Evolutionary conservation across 2,797 vertebrate species (phyloP), one percentile per base, ranked within the genome.

Genomic region (Furcifer pardalis): DNA sequence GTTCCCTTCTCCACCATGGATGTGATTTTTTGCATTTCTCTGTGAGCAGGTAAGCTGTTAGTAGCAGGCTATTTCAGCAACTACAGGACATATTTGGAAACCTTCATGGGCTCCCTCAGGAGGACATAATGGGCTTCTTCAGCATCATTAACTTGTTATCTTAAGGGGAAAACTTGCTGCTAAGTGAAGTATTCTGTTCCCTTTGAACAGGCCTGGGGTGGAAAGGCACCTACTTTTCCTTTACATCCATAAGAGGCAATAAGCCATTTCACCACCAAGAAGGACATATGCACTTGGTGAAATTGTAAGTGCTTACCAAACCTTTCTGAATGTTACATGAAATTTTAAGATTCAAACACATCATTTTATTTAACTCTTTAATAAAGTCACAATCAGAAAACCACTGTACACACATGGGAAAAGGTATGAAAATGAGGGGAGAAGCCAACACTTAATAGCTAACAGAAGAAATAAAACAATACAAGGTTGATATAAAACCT

Each of bases 91-190:
- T 1, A 19, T 30, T 44, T 56, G 59, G 62, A 27, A 71, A 68
- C 80, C 32, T 84, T 79, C 25, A 37, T 13, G 10, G 68, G 35
- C 46, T 82, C 85, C 74, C 35, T 37, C 44, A 78, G 74, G 85
- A 81, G 7, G 74, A 23, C 10, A 12, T 82, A 72, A 86, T 82
- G 74, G 56, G 66, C 77, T 82, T 72, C 56, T 81, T 86, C 60
- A 56, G 80, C 44, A 30, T 71, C 27, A 32, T 66, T 85, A 66
- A 85, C 46, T 56, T 77, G 56, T 63, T 77, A 63, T 49, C 79
- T 40, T 81, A 84, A 40, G 44, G 40, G 63, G 15, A 42, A 35
- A 52, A 27, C 30, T 49, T 72, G 27, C 27, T 25, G 17, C 66
- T 82, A 82, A 82, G 66, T 72, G 68, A 82, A 63, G 30, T 77